These are phyloP conservation scores for Phorcus lineatus DNA, from an alignment of 2,888 invertebrate species.

Conservation along the genomic window DNA sequence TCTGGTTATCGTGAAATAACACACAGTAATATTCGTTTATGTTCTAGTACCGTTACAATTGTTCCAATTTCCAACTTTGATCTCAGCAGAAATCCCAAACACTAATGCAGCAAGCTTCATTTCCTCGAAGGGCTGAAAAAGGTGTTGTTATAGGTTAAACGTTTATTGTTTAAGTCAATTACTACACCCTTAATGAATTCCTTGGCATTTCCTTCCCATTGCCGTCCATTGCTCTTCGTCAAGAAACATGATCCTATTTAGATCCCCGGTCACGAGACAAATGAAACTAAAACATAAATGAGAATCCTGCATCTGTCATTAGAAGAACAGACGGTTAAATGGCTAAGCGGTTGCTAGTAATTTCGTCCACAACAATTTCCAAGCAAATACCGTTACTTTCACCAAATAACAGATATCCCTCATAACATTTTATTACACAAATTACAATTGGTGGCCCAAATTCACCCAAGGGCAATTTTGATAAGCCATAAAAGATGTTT, in stretches of 20 bases:
- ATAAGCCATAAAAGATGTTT: constrained; percentile 24
- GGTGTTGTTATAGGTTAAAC: neutral
- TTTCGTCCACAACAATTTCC: neutral
- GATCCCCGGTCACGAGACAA: neutral
- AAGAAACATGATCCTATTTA: neutral
- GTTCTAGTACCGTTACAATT: no score
- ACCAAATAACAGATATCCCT: neutral
- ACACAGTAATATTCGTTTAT: no score
- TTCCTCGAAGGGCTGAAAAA: no score
- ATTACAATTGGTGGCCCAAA: constrained; percentile 1
- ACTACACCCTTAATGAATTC: constrained; percentile 14
- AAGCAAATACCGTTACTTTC: constrained; percentile 15
- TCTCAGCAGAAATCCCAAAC: no score
- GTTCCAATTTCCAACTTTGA: no score
- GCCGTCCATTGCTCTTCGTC: neutral
- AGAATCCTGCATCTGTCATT: neutral
- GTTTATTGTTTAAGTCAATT: constrained; percentile 1
- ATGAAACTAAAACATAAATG: constrained; percentile 20
- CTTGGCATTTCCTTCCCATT: neutral
- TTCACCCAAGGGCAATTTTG: constrained; percentile 24
- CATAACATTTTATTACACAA: constrained; percentile 19
- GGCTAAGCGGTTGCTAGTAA: neutral
- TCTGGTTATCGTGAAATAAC: no score
- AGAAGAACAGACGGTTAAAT: constrained; percentile 13
- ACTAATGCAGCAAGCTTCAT: no score